These are phyloP conservation scores for Lamellibrachia luymesi DNA, from an alignment of 1,140 invertebrate genomes.

Conservation along the genomic window DNA sequence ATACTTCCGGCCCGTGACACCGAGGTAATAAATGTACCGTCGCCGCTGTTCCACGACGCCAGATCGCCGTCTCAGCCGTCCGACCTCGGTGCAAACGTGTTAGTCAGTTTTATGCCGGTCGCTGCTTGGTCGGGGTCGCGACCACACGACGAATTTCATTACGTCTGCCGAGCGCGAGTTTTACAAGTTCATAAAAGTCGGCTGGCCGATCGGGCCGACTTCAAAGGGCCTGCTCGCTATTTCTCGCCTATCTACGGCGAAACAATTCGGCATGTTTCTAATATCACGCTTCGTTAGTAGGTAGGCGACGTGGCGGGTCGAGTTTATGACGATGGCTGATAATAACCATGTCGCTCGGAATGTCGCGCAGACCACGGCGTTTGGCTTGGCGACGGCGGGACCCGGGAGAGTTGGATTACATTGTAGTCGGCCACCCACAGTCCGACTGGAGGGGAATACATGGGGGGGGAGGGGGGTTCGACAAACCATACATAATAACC, in stretches of 20 bases:
- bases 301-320: background rate
- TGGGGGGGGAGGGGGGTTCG: too few relatives aligned
- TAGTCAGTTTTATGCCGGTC: background rate
- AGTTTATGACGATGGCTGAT: background rate
- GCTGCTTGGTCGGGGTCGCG: too few relatives aligned
- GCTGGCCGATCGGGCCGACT: background rate
- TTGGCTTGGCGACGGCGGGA: too few relatives aligned
- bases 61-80: background rate
- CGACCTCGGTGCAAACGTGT: background rate
- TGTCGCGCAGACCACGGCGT: background rate
- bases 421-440: background rate
- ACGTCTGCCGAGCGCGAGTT: background rate
- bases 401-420: background rate
- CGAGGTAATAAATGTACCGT: background rate
- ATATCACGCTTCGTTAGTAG: slow-evolving; percentile 4
- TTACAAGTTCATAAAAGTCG: slow-evolving; percentile 5
- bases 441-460: background rate
- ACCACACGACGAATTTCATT: background rate
- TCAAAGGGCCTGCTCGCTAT: background rate
- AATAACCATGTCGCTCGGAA: background rate
- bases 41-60: background rate
- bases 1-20: background rate
- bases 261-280: slow-evolving; percentile 5
- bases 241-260: background rate
- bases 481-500: too few relatives aligned